A percentile compares a stretch with the other conserved stretches of the same genome.
Conservation (phyloP, 2,888 invertebrate species). For the Diplazon laetatorius region DNA sequence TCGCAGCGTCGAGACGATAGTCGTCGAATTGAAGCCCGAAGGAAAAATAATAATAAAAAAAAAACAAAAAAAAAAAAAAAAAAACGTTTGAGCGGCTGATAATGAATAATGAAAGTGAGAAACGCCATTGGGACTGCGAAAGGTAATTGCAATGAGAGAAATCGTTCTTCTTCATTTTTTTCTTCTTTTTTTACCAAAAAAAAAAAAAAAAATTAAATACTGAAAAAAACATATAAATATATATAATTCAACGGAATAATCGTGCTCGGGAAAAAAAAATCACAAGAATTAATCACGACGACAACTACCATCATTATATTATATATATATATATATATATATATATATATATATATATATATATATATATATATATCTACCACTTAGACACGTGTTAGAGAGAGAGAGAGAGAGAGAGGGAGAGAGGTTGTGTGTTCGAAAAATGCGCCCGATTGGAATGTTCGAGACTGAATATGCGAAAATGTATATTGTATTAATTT, state of each 20-base stretch:
- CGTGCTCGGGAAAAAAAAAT: slow-evolving; percentile 1
- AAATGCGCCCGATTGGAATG: slow-evolving; percentile 69
- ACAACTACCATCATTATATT: slow-evolving; percentile 51
- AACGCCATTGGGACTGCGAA: slow-evolving; percentile 15
- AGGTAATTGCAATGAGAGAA: slow-evolving; percentile 27
- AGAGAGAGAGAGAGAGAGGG: slow-evolving; percentile 48
- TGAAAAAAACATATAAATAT: slow-evolving; percentile 10
- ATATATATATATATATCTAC: too few relatives aligned
- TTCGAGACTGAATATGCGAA: slow-evolving; percentile 72
- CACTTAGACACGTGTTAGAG: slow-evolving; percentile 60
- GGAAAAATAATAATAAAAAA: too few relatives aligned
- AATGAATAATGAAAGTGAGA: slow-evolving; percentile 24
- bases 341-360: too few relatives aligned
- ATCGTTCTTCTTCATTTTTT: slow-evolving; percentile 14
- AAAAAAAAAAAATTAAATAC: not conserved
- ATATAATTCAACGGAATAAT: slow-evolving; percentile 2
- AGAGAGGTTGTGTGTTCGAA: slow-evolving; percentile 25
- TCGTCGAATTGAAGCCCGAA: slow-evolving; percentile 42
- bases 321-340: too few relatives aligned
- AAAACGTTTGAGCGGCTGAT: too few relatives aligned
- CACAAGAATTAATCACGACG: slow-evolving; percentile 35
- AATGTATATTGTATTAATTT: slow-evolving; percentile 65
- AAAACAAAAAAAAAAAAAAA: too few relatives aligned
- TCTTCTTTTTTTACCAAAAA: slow-evolving; percentile 31
- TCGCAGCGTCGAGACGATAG: slow-evolving; percentile 53